Conservation (phyloP, 37 sponge, comb jelly and placozoan species). For the Amphimedon queenslandica region DNA sequence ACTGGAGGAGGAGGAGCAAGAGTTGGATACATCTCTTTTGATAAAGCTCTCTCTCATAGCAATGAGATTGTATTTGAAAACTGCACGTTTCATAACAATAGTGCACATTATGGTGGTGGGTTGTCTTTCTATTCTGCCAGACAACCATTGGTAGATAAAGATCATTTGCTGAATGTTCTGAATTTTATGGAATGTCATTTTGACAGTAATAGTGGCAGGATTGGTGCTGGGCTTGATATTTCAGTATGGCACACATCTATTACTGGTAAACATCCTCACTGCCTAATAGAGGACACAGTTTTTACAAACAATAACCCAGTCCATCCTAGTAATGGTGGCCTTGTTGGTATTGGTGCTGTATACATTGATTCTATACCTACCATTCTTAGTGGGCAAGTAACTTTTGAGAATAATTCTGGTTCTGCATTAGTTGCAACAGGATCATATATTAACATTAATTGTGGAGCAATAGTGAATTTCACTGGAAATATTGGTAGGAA, state of each 20-base stretch:
- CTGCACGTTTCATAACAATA: constrained; percentile 41
- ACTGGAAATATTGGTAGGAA: constrained; percentile 4
- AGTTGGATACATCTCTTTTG: constrained; percentile 51
- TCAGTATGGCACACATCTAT: constrained; percentile 25
- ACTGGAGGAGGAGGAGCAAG: constrained; percentile 43
- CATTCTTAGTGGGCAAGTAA: constrained; percentile 1
- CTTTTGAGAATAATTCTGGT: constrained; percentile 23
- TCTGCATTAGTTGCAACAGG: constrained; percentile 21
- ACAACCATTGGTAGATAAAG: too few species aligned
- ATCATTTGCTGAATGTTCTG: background rate
- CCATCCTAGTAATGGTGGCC: background rate
- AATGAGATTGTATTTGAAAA: constrained; percentile 30
- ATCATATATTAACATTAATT: background rate
- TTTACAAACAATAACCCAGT: background rate
- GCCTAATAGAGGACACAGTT: background rate
- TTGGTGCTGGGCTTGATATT: constrained; percentile 30
- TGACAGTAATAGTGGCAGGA: constrained; percentile 8
- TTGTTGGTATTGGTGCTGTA: constrained; percentile 24
- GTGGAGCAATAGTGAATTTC: background rate
- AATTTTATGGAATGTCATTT: background rate
- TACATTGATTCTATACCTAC: constrained; percentile 25
- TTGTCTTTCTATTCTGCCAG: constrained; percentile 18
- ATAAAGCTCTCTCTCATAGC: constrained; percentile 29
- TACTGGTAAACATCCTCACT: background rate
- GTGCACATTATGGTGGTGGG: constrained; percentile 72